phyloP scores from a whole-genome alignment of 2,113 vertebrate genomes.

The Delphinus delphis region DNA sequence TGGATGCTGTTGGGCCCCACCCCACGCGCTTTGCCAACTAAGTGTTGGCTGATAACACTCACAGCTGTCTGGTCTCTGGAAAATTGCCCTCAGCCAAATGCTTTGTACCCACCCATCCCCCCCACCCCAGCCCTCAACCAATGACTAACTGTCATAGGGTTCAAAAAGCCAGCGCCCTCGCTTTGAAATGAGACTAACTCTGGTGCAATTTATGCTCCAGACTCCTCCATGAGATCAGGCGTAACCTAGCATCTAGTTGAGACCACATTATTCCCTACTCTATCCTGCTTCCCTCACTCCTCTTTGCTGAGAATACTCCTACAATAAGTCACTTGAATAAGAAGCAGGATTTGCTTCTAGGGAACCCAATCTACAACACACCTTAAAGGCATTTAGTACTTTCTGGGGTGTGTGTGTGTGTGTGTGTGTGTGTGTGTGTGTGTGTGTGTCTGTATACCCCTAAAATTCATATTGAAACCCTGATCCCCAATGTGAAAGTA shows the following conservation, averaged over 20 bases:
- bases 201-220: not conserved
- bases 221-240: not conserved
- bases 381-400: not conserved
- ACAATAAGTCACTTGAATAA: not conserved
- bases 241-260: not conserved
- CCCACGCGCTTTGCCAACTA: not conserved
- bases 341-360: not conserved
- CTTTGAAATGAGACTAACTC: not conserved
- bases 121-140: not conserved
- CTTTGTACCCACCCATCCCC: not conserved
- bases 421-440: not conserved
- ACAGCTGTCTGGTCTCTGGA: not conserved
- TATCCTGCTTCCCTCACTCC: not conserved
- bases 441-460: not conserved
- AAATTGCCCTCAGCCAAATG: not conserved
- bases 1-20: not conserved
- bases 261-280: not conserved
- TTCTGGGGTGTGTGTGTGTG: not conserved
- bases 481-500: not conserved
- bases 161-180: not conserved
- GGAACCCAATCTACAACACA: not conserved
- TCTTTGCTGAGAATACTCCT: not conserved
- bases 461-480: not conserved
- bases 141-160: not conserved
- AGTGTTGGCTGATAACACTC: not conserved